Conservation (phyloP, 1,140 invertebrate species). For the Sycophila sp. region DNA sequence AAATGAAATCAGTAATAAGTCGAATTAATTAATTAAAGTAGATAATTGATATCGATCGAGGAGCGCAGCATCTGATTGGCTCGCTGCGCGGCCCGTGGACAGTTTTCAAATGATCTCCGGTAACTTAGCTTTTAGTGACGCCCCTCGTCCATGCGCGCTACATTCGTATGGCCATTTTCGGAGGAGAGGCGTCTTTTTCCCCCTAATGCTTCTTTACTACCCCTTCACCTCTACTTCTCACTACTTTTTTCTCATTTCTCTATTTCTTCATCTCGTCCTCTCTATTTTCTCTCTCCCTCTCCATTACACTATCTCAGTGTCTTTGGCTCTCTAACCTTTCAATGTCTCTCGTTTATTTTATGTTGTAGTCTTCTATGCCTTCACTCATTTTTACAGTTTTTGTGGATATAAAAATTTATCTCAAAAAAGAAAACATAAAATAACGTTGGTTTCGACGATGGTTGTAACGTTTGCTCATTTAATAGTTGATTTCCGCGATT, state of each 20-base stretch:
- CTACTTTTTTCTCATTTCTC: conserved; percentile 12
- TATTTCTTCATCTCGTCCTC: background rate
- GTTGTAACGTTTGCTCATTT: conserved; percentile 23
- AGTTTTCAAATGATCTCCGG: conserved; percentile 69
- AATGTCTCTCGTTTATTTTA: background rate
- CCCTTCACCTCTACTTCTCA: conserved; percentile 12
- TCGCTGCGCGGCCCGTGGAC: conserved; percentile 64
- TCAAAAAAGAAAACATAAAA: conserved; percentile 8
- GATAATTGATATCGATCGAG: conserved; percentile 65
- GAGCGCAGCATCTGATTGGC: conserved; percentile 65
- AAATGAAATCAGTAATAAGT: conserved; percentile 65
- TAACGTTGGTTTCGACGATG: conserved; percentile 25
- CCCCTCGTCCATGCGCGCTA: conserved; percentile 50
- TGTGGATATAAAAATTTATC: conserved; percentile 22
- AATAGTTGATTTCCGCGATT: background rate
- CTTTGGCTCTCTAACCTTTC: background rate
- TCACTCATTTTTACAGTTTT: conserved; percentile 15
- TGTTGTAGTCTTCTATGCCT: conserved; percentile 5
- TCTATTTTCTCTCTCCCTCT: conserved; percentile 45
- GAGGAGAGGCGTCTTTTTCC: conserved; percentile 44
- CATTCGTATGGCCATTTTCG: conserved; percentile 50
- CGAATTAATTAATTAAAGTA: conserved; percentile 65
- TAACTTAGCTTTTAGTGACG: conserved; percentile 66
- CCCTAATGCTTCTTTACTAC: conserved; percentile 8
- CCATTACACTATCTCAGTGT: conserved; percentile 43